Percentiles rank a stretch among this genome's conserved stretches.
These are phyloP conservation scores for Apodemia hepburni DNA, from an alignment of 2,888 invertebrate species.

Conservation along the genomic window DNA sequence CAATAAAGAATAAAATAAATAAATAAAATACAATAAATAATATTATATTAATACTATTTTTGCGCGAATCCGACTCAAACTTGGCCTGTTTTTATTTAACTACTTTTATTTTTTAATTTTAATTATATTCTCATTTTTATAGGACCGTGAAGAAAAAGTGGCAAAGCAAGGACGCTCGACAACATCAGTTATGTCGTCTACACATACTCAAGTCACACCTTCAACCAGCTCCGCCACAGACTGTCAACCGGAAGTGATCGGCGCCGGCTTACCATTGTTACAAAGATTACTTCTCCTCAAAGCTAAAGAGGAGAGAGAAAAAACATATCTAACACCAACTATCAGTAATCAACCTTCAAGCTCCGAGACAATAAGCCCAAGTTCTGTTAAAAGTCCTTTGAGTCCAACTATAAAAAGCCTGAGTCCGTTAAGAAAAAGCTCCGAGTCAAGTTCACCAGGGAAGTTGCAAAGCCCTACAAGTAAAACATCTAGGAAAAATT, in stretches of 20 bases:
- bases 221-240: slow-evolving; percentile 81
- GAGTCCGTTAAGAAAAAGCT: slow-evolving; percentile 72
- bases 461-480: slow-evolving; percentile 71
- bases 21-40: too few relatives aligned
- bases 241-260: slow-evolving; percentile 82
- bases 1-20: too few relatives aligned
- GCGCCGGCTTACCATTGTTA: slow-evolving; percentile 85
- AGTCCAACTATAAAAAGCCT: slow-evolving; percentile 73
- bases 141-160: slow-evolving; percentile 77
- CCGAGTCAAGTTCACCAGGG: slow-evolving; percentile 72
- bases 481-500: slow-evolving; percentile 71
- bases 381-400: slow-evolving; percentile 72
- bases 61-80: too few relatives aligned
- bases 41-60: too few relatives aligned
- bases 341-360: slow-evolving; percentile 72
- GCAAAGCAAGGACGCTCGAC: slow-evolving; percentile 66
- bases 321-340: slow-evolving; percentile 64
- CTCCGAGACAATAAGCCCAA: slow-evolving; percentile 73
- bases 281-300: slow-evolving; percentile 88
- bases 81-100: too few relatives aligned
- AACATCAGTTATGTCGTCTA: slow-evolving; percentile 58
- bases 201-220: slow-evolving; percentile 79
- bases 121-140: slow-evolving; percentile 16
- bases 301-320: slow-evolving; percentile 85
- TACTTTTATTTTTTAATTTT: background rate